phyloP scores from a whole-genome alignment of 1,140 invertebrate species.

The Procambarus clarkii region DNA sequence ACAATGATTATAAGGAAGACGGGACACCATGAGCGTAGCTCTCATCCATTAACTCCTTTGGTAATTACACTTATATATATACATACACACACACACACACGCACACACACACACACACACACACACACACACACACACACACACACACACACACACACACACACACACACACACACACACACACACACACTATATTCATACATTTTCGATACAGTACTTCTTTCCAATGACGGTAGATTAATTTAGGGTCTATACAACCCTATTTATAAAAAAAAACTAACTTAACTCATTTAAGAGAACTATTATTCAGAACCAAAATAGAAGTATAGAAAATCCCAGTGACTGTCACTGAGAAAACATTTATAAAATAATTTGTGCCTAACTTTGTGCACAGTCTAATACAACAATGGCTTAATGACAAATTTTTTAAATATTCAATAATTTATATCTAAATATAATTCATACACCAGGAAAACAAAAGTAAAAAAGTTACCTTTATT shows the following conservation, averaged over 20 bases:
- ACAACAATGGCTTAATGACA: not conserved
- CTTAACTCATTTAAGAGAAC: not conserved
- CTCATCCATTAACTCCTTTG: no score
- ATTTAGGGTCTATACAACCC: no score
- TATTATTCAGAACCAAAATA: not conserved
- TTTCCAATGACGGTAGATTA: not conserved
- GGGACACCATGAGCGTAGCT: no score
- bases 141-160: no score
- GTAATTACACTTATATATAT: no score
- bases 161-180: no score
- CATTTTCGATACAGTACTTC: not conserved
- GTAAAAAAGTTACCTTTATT: not conserved
- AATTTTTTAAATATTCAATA: not conserved
- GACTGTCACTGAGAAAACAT: not conserved
- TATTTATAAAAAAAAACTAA: not conserved
- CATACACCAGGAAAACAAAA: not conserved
- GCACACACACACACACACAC: no score
- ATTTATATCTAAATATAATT: not conserved
- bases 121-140: no score
- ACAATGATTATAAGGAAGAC: no score
- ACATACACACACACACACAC: not conserved
- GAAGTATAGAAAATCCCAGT: not conserved
- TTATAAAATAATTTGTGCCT: conserved; percentile 3
- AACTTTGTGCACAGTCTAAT: conserved; percentile 19
- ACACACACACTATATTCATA: not conserved